Percentiles rank a stretch among this genome's conserved stretches.
phyloP scores from a whole-genome alignment of 2,797 vertebrate species.

The Pseudomugil tenellus region DNA sequence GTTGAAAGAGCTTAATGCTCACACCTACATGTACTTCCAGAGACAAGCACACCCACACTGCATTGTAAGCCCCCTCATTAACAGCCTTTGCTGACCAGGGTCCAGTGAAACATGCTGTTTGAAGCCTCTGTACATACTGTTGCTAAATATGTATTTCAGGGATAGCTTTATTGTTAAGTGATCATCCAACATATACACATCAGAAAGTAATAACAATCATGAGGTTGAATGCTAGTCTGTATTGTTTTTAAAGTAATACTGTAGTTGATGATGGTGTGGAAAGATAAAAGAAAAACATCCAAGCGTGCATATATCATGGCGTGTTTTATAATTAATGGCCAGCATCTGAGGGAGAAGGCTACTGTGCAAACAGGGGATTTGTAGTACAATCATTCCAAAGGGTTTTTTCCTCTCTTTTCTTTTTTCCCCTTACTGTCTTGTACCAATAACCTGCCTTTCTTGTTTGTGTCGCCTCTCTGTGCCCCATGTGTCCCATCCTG shows the following conservation, averaged over 20 bases:
- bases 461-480: conserved; percentile 64
- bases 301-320: conserved; percentile 6
- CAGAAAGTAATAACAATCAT: conserved; percentile 17
- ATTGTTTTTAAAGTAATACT: conserved; percentile 24
- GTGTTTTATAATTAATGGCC: conserved; percentile 49
- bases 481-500: conserved; percentile 57
- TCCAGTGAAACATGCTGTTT: conserved; percentile 57
- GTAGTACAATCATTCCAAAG: conserved; percentile 49
- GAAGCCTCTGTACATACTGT: conserved; percentile 39
- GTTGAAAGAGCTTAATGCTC: conserved; percentile 26
- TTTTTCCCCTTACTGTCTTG: conserved; percentile 49
- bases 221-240: conserved; percentile 17
- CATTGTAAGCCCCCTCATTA: conserved; percentile 36
- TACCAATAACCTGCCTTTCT: conserved; percentile 55
- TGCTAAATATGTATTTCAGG: conserved; percentile 45
- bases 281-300: not conserved
- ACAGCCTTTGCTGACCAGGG: conserved; percentile 46
- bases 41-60: conserved; percentile 20
- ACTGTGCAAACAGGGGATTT: conserved; percentile 54
- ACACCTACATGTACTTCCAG: conserved; percentile 17
- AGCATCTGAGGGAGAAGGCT: conserved; percentile 48
- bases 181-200: conserved; percentile 31
- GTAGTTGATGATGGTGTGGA: conserved; percentile 5
- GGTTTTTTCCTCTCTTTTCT: not conserved
- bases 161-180: conserved; percentile 27